A percentile compares a stretch with the other conserved stretches of the same genome.
phyloP scores from a whole-genome alignment of 2,113 vertebrate genomes.

The Pandion haliaetus region DNA sequence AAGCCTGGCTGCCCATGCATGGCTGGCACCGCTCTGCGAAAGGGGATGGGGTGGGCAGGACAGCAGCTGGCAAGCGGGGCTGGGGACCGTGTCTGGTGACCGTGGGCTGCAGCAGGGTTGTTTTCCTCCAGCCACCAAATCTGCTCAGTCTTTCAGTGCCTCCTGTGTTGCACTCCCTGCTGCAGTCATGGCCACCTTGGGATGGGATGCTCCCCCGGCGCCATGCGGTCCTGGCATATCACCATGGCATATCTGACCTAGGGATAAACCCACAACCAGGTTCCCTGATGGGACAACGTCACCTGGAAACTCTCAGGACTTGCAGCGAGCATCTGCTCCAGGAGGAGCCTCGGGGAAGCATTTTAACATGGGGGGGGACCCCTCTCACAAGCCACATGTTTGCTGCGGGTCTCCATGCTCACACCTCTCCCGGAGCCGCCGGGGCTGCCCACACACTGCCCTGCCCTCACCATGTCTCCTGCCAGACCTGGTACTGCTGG shows the following conservation, averaged over 20 bases:
- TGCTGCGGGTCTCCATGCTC: not conserved
- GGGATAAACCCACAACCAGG: not conserved
- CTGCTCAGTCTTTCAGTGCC: rapidly evolving
- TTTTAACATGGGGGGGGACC: not conserved
- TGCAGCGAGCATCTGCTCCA: not conserved
- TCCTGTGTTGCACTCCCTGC: not conserved
- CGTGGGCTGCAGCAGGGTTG: rapidly evolving
- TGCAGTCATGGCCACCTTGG: not conserved
- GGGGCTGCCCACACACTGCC: not conserved
- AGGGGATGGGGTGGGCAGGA: not conserved
- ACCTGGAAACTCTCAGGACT: not conserved
- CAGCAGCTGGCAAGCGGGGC: rapidly evolving
- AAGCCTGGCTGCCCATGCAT: not conserved
- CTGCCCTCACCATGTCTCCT: rapidly evolving
- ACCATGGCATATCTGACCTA: not conserved
- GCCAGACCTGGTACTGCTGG: rapidly evolving
- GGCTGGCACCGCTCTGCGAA: not conserved
- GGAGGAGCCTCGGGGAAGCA: not conserved
- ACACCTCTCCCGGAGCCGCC: not conserved
- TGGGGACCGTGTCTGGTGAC: rapidly evolving
- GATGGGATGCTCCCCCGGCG: rapidly evolving
- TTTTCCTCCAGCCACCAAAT: not conserved
- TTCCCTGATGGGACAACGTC: not conserved
- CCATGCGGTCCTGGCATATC: not conserved
- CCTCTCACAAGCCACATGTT: not conserved